Evolutionary conservation across 2,888 invertebrate genomes (phyloP).

Genomic region (Keiferia lycopersicella): DNA sequence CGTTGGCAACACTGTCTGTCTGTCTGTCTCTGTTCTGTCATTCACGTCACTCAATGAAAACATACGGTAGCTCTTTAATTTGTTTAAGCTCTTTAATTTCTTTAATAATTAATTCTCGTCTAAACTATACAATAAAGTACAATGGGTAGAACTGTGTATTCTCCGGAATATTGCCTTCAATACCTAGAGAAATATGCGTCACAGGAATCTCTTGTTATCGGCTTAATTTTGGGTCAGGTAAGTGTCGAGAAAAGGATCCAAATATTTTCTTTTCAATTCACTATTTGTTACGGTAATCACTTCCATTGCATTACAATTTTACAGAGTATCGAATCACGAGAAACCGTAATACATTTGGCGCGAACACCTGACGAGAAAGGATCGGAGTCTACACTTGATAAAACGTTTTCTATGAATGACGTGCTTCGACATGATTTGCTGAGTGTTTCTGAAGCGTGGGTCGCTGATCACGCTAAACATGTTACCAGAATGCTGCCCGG

Average conservation of each 20-base stretch:
- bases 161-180: conserved; percentile 85
- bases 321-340: conserved; percentile 84
- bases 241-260: conserved; percentile 33
- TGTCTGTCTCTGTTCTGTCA: too few species aligned
- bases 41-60: conserved; percentile 4
- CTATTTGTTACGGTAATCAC: not conserved
- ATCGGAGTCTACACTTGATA: conserved; percentile 56
- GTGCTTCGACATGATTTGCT: conserved; percentile 66
- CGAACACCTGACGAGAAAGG: conserved; percentile 85
- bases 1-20: too few species aligned
- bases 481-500: conserved; percentile 95
- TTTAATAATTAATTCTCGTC: conserved; percentile 14
- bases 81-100: conserved; percentile 22
- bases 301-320: conserved; percentile 35
- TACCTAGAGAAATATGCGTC: conserved; percentile 85
- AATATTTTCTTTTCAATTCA: not conserved
- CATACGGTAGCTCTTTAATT: conserved; percentile 21
- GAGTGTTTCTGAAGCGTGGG: conserved; percentile 85
- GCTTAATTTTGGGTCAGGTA: conserved; percentile 91
- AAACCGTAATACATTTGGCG: conserved; percentile 90
- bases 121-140: conserved; percentile 19
- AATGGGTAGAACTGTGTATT: conserved; percentile 86
- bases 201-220: conserved; percentile 84
- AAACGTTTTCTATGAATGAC: conserved; percentile 57
- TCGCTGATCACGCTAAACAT: conserved; percentile 91